Percentiles rank a stretch among this genome's conserved stretches.
Evolutionary conservation across 1,140 invertebrate species (phyloP).

Genomic region (Psilanteris sp.): DNA sequence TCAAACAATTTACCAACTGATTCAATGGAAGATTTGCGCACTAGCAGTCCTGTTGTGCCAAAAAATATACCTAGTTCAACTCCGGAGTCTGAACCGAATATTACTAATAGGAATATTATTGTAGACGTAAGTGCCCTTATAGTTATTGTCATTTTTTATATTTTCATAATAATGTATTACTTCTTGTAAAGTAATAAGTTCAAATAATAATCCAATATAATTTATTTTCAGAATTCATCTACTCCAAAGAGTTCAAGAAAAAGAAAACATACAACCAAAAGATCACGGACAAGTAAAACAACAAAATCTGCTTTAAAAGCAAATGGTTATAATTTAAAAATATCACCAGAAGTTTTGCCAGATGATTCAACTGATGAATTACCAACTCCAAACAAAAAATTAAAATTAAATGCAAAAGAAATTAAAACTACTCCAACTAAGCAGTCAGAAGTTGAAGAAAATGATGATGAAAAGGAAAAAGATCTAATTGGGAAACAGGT

Average conservation of each 20-base stretch:
- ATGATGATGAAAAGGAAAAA: slow-evolving; percentile 35
- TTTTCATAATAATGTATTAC: too few species aligned
- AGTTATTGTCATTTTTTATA: too few species aligned
- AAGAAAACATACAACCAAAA: slow-evolving; percentile 21
- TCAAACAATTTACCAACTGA: slow-evolving; percentile 54
- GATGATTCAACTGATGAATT: background rate
- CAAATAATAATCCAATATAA: too few species aligned
- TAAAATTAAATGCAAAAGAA: slow-evolving; percentile 19
- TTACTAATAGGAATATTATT: slow-evolving; percentile 7
- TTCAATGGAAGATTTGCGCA: slow-evolving; percentile 37
- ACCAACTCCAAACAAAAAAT: slow-evolving; percentile 2
- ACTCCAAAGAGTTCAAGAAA: slow-evolving; percentile 62
- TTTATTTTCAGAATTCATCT: slow-evolving; percentile 17
- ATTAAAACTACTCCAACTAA: background rate
- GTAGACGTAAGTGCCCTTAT: too few species aligned
- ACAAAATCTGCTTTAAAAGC: slow-evolving; percentile 25
- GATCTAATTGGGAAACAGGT: slow-evolving; percentile 79
- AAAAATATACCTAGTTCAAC: slow-evolving; percentile 68
- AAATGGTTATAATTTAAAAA: slow-evolving; percentile 36
- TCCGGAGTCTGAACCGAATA: slow-evolving; percentile 58
- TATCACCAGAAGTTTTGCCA: slow-evolving; percentile 9
- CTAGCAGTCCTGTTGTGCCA: slow-evolving; percentile 11
- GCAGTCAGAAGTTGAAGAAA: background rate
- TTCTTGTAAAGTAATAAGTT: too few species aligned
- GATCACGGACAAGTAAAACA: slow-evolving; percentile 30